Evolutionary conservation across 2,888 invertebrate species (phyloP), one percentile per base, ranked within the genome.

Genomic region (Capitulum mitella): DNA sequence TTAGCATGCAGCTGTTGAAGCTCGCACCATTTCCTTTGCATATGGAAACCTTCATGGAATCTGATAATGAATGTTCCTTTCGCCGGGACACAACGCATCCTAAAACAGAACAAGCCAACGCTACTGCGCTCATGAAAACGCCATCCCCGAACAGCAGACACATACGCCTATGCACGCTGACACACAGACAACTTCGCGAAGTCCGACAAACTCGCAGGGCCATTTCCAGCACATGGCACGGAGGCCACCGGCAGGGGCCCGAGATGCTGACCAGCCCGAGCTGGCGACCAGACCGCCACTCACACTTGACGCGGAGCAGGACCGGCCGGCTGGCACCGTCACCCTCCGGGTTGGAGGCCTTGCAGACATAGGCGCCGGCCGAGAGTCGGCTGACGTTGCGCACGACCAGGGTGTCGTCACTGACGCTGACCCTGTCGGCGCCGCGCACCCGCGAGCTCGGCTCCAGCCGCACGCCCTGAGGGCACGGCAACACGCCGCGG

Each of bases 341-440:
- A 6, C 81, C 81, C 34, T 78, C 79, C 29, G 76, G 78, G 61
- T 81, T 81, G 70, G 80, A 77, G n/a, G 80, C 81, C 58, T 76
- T 40, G 64, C 81, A 81, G 37, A 74, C 74, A 76, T 81, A 81
- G 32, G 80, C 77, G 29, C 81, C 81, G 34, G 70, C 64, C 34
- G 78, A 48, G 37, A 37, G 51, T 2, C 79, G 79, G 34, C 64
- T 79, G 54, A 81, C 78, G 14, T 79, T 78, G 34, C 80, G 81
- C 1, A 81, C 43, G 1, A 80, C 80, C 76, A 81, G 78, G 61
- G 78, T 80, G 64, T 76, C 78, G 43, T 80, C 78, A 26, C 79
- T 80, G 58, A 80, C 79, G 37, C 78, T 70, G 46, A 81, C 79
- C 37, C 76, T 43, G 37, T 78, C 61, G 16, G 34, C 51, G 16